phyloP scores from a whole-genome alignment of 2,113 vertebrate species.

The Tragelaphus imberbis region DNA sequence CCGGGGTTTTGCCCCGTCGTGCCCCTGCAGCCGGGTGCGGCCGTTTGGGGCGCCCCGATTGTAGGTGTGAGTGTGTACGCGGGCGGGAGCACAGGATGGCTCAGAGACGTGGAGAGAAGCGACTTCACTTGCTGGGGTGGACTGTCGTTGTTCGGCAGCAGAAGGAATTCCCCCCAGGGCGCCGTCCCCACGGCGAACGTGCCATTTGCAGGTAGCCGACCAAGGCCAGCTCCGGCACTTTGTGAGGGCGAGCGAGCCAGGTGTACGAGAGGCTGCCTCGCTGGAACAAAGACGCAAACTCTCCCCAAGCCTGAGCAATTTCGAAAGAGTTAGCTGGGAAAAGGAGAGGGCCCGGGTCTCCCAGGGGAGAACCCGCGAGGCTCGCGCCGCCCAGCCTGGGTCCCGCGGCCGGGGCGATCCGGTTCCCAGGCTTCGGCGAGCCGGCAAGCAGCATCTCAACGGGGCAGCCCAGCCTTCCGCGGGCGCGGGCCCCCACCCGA shows the following conservation, averaged over 20 bases:
- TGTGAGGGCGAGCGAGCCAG: constrained; percentile 3
- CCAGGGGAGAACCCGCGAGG: neutral
- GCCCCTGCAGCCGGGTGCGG: constrained; percentile 18
- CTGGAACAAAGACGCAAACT: constrained; percentile 76
- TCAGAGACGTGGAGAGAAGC: neutral
- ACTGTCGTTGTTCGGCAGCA: neutral
- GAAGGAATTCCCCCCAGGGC: neutral
- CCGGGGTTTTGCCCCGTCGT: neutral
- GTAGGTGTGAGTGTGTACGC: neutral
- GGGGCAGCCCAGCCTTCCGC: neutral
- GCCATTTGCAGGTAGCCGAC: neutral
- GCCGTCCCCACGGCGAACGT: neutral
- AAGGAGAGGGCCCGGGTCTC: constrained; percentile 9
- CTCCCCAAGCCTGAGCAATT: constrained; percentile 43
- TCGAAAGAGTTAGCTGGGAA: constrained; percentile 46
- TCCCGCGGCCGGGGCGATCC: neutral
- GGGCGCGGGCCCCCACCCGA: neutral
- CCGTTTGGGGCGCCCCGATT: neutral
- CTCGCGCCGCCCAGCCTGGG: neutral
- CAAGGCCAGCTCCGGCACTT: constrained; percentile 15
- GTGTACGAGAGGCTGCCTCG: neutral
- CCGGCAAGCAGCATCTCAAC: constrained; percentile 5
- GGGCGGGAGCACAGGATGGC: neutral
- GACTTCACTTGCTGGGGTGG: neutral
- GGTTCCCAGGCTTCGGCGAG: neutral